Conservation (phyloP, 30 jellyfish, hydroid and myxozoan species). For the Chironex yamaguchii region DNA sequence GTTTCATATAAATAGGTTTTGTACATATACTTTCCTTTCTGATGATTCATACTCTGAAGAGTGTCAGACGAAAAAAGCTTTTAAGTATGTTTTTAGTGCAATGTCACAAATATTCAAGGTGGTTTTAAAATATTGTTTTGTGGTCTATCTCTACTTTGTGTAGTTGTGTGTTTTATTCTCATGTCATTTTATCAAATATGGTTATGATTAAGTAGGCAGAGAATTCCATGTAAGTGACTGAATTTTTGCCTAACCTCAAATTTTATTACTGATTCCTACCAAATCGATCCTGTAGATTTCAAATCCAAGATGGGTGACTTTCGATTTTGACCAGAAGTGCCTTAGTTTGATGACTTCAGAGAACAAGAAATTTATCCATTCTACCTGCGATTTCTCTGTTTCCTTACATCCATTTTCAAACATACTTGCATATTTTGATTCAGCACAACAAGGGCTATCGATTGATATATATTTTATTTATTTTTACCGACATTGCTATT, state of each 20-base stretch:
- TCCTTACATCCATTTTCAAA: conserved; percentile 38
- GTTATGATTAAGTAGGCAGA: too few species aligned
- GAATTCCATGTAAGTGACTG: too few species aligned
- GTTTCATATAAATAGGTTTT: too few species aligned
- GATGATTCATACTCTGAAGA: too few species aligned
- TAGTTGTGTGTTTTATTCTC: too few species aligned
- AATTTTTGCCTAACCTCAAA: conserved; percentile 51
- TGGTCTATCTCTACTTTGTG: too few species aligned
- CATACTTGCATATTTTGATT: conserved; percentile 23
- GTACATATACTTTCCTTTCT: too few species aligned
- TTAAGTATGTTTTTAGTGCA: too few species aligned
- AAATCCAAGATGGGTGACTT: conserved; percentile 49
- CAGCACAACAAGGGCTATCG: conserved; percentile 37
- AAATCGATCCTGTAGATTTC: conserved; percentile 55
- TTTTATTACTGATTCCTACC: conserved; percentile 43
- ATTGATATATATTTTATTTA: conserved; percentile 14
- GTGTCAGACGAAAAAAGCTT: too few species aligned
- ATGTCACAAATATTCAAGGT: too few species aligned
- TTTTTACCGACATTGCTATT: conserved; percentile 26
- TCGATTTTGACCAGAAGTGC: conserved; percentile 50
- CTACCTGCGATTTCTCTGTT: conserved; percentile 53
- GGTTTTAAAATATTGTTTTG: too few species aligned
- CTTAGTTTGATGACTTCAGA: conserved; percentile 47
- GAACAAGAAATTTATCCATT: conserved; percentile 25
- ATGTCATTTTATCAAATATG: too few species aligned